Base-by-base conservation (phyloP, 2,888 invertebrate species). In the Tillus elongatus region DNA sequence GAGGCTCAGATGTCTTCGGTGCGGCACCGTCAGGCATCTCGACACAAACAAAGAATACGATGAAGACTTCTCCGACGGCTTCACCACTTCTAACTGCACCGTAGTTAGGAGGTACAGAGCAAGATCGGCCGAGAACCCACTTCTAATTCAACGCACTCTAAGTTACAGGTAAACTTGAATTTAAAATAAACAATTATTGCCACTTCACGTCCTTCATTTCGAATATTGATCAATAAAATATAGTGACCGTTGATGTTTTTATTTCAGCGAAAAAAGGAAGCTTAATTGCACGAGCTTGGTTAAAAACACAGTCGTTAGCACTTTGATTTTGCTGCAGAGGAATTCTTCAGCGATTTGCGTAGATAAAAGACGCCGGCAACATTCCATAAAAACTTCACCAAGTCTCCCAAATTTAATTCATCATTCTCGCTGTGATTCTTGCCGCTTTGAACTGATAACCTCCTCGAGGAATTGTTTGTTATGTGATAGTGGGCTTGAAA, bases 1-100 rank as follows among this genome's bases (percentile, higher is more conserved):
- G 70, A 79, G 80, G 67, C 71, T 77, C 55, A 80, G 77, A 72
- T 89, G 89, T 69, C 75, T 82, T 72, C 79, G 84, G 74, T 89
- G 88, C 72, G 85, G 83, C 54, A 73, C 73, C 59, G 71, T 73
- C 62, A 71, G 79, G 58, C 71, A 74, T 63, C 57, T 52, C 40
- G 41, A 53, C 41, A 49, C 49, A 50, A 53, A 58, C 55, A 60
- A 60, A 55, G 60, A 55, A 51, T 45, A 49, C 40, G 47, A 49
- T 42, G 44, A 42, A 42, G 52, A 45, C 26, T 31, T 36, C 13
- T 42, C 38, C 33, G 53, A 47, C 51, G 57, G 54, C 45, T 54
- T 52, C 35, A 52, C 51, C 45, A 58, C 50, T 48, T 54, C 52
- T 33, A 58, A 60, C 48, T 64, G 61, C 46, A 65, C 64, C 26